A percentile compares a stretch with the other conserved stretches of the same genome.
Evolutionary conservation across 2,888 invertebrate genomes (phyloP).

Genomic region (Julus scandinavius): DNA sequence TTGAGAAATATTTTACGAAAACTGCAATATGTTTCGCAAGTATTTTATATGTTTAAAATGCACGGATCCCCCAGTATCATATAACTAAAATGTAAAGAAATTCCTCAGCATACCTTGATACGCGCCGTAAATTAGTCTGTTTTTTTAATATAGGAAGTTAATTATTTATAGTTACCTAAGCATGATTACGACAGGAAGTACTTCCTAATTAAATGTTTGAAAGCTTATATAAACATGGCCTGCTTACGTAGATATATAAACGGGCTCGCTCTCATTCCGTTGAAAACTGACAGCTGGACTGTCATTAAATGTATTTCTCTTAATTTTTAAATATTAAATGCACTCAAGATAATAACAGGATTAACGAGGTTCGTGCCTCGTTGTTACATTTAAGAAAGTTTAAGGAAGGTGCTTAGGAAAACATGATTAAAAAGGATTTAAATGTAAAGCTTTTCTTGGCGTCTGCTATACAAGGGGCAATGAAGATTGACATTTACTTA

Average conservation of each 20-base stretch:
- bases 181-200: background rate
- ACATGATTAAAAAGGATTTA: slow-evolving; percentile 44
- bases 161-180: background rate
- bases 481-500: slow-evolving; percentile 43
- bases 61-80: too few relatives aligned
- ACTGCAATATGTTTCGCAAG: too few relatives aligned
- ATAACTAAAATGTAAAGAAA: too few relatives aligned
- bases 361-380: slow-evolving; percentile 21
- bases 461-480: background rate
- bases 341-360: slow-evolving; percentile 40
- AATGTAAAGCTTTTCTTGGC: background rate
- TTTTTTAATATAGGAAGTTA: background rate
- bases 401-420: slow-evolving; percentile 34
- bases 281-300: slow-evolving; percentile 30
- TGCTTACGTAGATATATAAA: background rate
- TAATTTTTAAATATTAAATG: slow-evolving; percentile 46
- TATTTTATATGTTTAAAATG: too few relatives aligned
- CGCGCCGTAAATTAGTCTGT: background rate
- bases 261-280: background rate
- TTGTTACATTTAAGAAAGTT: slow-evolving; percentile 17
- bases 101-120: too few relatives aligned
- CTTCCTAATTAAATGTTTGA: background rate
- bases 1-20: too few relatives aligned
- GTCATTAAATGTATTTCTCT: slow-evolving; percentile 27
- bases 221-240: background rate